Evolutionary conservation across 2,797 vertebrate genomes (phyloP), one percentile per base, ranked within the genome.

Genomic region (Artibeus jamaicensis): DNA sequence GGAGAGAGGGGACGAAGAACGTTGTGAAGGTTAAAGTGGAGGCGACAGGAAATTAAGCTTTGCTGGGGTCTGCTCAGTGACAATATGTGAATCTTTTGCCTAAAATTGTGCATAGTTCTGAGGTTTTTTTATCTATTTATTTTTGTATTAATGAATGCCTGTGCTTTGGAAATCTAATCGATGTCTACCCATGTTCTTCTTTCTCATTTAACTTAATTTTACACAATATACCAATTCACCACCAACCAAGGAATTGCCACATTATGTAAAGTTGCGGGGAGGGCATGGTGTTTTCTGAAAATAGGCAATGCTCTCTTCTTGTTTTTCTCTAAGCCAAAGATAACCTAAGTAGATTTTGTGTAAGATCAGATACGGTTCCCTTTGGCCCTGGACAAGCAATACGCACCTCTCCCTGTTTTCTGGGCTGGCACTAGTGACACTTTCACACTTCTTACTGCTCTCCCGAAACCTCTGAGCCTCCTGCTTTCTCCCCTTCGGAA

Each of bases 91-190:
- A 5, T 42, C 39, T 77, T 85, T 71, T 73, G 37, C 62, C 37
- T 76, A 44, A 77, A 46, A 22, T 48, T 53, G 62, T 83, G 42
- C 46, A 53, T 65, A 74, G 46, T 88, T 89, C 32, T 79, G 73
- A 91, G 74, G 48, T 81, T 76, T 96, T 94, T 34, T 83, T 68
- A 91, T 82, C 65, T 42, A 53, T 44, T 82, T 12, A 67, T 93
- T 34, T 73, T 85, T 91, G 42, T 81, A n/a, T 57, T 95, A 85
- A 57, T 15, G 29, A 46, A 53, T 81, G 77, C 39, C 70, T 19
- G 19, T 19, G 10, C 78, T 39, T 70, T 89, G 6, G 82, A 70
- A 83, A 65, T 83, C 73, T 7, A 26, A n/a, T 59, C 44, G 34
- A 2, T 37, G 39, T 62, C 37, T 71, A 57, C 39, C 14, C 24